Evolutionary conservation across 2,113 vertebrate genomes (phyloP).

Genomic region (Misgurnus mizolepis): DNA sequence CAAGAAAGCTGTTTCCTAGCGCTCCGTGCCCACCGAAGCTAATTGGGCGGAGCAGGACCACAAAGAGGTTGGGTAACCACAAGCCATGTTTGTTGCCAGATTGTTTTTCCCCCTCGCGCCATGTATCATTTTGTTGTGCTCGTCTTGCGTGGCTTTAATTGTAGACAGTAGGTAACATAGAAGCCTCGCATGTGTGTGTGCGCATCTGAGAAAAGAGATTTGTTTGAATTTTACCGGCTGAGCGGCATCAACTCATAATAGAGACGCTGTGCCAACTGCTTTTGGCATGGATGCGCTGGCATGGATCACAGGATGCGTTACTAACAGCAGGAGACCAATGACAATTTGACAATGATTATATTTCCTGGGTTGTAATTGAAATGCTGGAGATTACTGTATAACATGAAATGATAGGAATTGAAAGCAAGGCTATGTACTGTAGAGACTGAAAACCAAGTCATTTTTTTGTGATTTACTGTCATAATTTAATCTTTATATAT

Average conservation of each 20-base stretch:
- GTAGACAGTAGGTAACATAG: slow-evolving; percentile 56
- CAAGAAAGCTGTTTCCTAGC: slow-evolving; percentile 58
- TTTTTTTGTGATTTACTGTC: not conserved
- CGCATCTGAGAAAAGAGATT: slow-evolving; percentile 51
- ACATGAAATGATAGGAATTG: not conserved
- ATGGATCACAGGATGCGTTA: slow-evolving; percentile 19
- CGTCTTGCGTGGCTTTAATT: slow-evolving; percentile 63
- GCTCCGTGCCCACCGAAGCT: slow-evolving; percentile 62
- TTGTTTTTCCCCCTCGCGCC: slow-evolving; percentile 31
- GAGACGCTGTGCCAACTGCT: slow-evolving; percentile 38
- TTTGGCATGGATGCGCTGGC: slow-evolving; percentile 45
- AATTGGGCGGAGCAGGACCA: slow-evolving; percentile 75
- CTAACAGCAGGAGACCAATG: slow-evolving; percentile 43
- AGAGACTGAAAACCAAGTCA: not conserved
- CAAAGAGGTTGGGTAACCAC: slow-evolving; percentile 68
- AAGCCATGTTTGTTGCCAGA: slow-evolving; percentile 55
- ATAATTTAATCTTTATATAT: not conserved
- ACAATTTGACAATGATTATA: slow-evolving; percentile 42
- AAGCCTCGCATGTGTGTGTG: slow-evolving; percentile 49
- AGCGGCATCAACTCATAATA: slow-evolving; percentile 35
- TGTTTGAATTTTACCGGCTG: slow-evolving; percentile 40
- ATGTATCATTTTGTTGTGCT: slow-evolving; percentile 51
- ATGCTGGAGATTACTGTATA: slow-evolving; percentile 45
- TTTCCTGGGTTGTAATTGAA: slow-evolving; percentile 49
- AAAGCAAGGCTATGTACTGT: slow-evolving; percentile 23